These are phyloP conservation scores for Linyphia triangularis DNA, from an alignment of 2,888 invertebrate species.

Conservation along the genomic window DNA sequence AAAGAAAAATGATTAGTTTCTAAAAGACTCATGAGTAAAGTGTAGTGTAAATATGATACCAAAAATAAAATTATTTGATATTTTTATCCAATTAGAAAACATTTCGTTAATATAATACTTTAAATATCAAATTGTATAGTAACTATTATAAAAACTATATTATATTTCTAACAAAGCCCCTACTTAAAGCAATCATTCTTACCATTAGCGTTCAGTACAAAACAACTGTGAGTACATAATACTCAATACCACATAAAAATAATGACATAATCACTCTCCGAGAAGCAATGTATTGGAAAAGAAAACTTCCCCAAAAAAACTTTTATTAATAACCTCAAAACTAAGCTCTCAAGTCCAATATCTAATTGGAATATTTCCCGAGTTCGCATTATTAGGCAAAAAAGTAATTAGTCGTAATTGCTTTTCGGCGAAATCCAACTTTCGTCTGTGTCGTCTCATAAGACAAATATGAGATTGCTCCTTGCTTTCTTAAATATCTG, in stretches of 20 bases:
- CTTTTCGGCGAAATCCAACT: background rate
- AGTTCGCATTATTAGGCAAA: slow-evolving; percentile 10
- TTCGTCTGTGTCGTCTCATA: background rate
- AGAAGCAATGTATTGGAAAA: background rate
- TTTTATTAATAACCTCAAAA: background rate
- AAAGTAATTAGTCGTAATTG: slow-evolving; percentile 21
- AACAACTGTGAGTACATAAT: background rate
- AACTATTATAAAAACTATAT: background rate
- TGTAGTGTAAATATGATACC: no score
- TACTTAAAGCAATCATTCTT: no score
- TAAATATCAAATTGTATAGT: background rate
- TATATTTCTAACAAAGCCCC: background rate
- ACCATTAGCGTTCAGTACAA: background rate
- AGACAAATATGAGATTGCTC: background rate
- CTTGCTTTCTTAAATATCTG: slow-evolving; percentile 1
- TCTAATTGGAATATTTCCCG: slow-evolving; percentile 33
- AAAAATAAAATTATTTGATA: no score
- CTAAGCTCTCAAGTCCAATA: background rate
- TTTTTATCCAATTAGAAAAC: no score
- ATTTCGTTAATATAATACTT: no score
- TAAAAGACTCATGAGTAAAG: no score
- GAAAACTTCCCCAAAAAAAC: background rate
- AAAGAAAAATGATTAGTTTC: no score
- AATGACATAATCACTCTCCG: background rate
- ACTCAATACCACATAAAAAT: background rate